Percentiles rank a stretch among this genome's conserved stretches.
Conservation (phyloP, 2,888 invertebrate species). For the Drosophila austrosaltans region DNA sequence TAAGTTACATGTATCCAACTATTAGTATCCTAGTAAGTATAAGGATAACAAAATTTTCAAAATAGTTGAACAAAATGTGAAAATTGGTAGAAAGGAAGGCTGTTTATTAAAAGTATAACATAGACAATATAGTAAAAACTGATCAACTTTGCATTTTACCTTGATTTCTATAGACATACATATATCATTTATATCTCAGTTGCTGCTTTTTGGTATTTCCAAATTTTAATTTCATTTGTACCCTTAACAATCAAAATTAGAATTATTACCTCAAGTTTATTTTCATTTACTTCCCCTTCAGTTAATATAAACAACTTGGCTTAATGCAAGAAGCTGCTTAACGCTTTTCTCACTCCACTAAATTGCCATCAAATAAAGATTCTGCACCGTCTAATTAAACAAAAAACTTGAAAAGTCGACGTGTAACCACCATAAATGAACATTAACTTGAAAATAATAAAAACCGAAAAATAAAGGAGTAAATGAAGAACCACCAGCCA, state of each 20-base stretch:
- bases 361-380: slow-evolving; percentile 55
- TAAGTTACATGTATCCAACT: too few relatives aligned
- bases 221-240: too few relatives aligned
- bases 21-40: too few relatives aligned
- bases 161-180: too few relatives aligned
- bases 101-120: too few relatives aligned
- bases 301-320: slow-evolving; percentile 53
- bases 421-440: slow-evolving; percentile 81
- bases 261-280: slow-evolving; percentile 1
- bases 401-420: slow-evolving; percentile 71
- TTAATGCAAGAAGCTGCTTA: slow-evolving; percentile 40
- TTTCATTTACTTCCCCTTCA: background rate
- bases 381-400: slow-evolving; percentile 76
- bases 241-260: background rate
- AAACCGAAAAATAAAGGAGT: slow-evolving; percentile 53
- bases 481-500: slow-evolving; percentile 42
- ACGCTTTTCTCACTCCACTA: slow-evolving; percentile 14
- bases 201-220: too few relatives aligned
- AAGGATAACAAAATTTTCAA: too few relatives aligned
- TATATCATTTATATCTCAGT: too few relatives aligned
- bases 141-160: too few relatives aligned
- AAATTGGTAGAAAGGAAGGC: too few relatives aligned
- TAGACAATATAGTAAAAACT: too few relatives aligned
- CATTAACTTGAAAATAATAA: slow-evolving; percentile 79
- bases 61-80: too few relatives aligned